Evolutionary conservation across 2,888 invertebrate genomes (phyloP).

Genomic region (Sthenelais limicola): DNA sequence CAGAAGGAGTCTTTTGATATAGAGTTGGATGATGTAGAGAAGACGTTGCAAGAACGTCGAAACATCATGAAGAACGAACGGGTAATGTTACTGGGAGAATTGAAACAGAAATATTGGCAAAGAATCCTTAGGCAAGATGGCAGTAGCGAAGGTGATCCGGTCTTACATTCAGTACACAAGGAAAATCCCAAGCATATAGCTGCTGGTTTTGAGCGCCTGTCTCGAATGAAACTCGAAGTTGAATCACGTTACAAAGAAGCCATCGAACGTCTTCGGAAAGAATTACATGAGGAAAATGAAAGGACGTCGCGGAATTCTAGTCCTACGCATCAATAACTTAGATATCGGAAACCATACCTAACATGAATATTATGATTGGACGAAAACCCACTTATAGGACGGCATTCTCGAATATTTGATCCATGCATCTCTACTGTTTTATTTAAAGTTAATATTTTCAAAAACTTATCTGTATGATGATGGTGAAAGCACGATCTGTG

Average conservation of each 20-base stretch:
- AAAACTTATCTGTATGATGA: no score
- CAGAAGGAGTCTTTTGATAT: constrained; percentile 63
- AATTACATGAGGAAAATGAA: constrained; percentile 56
- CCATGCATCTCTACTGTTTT: no score
- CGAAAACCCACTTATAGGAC: no score
- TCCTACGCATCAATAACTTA: no score
- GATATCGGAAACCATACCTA: no score
- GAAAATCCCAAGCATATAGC: constrained; percentile 4
- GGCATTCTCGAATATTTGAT: no score
- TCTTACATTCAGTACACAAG: not conserved
- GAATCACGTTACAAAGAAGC: constrained; percentile 52
- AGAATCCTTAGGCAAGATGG: constrained; percentile 54
- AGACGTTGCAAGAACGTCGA: constrained; percentile 55
- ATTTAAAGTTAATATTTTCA: no score
- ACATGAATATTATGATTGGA: no score
- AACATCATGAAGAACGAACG: constrained; percentile 24
- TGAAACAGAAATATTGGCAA: constrained; percentile 28
- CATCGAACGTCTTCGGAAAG: constrained; percentile 58
- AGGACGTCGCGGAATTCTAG: no score
- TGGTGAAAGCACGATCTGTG: no score
- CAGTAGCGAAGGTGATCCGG: constrained; percentile 50
- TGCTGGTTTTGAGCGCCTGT: constrained; percentile 29
- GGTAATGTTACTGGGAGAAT: constrained; percentile 15
- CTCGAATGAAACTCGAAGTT: constrained; percentile 32
- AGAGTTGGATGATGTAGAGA: constrained; percentile 61